Percentiles rank a stretch among this genome's conserved stretches.
phyloP scores from a whole-genome alignment of 2,113 vertebrate species.

The Cygnus buccinator region DNA sequence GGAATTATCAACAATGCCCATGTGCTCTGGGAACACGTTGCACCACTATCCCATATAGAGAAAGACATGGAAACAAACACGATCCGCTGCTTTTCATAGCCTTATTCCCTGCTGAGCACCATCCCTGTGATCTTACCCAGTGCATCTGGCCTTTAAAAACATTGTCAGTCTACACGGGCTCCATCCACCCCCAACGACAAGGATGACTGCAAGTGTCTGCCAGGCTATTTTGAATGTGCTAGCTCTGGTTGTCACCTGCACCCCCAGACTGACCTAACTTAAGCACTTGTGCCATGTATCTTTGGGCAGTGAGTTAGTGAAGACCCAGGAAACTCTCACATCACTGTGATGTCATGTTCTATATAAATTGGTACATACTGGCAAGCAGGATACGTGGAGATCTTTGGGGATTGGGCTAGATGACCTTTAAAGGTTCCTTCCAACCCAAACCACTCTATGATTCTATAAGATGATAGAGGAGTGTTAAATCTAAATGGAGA shows the following conservation, averaged over 20 bases:
- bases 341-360: not conserved
- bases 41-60: not conserved
- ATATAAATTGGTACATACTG: not conserved
- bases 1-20: not conserved
- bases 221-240: not conserved
- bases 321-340: not conserved
- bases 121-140: not conserved
- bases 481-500: not conserved
- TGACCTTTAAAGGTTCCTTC: not conserved
- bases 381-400: not conserved
- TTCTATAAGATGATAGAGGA: not conserved
- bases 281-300: not conserved
- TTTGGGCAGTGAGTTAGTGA: not conserved
- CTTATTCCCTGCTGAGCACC: not conserved
- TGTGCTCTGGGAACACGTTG: not conserved
- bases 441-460: not conserved
- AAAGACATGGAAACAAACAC: not conserved
- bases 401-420: not conserved
- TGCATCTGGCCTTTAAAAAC: not conserved
- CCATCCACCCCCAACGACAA: not conserved
- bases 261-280: not conserved
- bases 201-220: not conserved
- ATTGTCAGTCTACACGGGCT: not conserved
- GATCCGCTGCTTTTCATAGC: not conserved
- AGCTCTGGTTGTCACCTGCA: not conserved